Evolutionary conservation across 2,888 invertebrate genomes (phyloP), one percentile per base, ranked within the genome.

Genomic region (Augiades crinisus): DNA sequence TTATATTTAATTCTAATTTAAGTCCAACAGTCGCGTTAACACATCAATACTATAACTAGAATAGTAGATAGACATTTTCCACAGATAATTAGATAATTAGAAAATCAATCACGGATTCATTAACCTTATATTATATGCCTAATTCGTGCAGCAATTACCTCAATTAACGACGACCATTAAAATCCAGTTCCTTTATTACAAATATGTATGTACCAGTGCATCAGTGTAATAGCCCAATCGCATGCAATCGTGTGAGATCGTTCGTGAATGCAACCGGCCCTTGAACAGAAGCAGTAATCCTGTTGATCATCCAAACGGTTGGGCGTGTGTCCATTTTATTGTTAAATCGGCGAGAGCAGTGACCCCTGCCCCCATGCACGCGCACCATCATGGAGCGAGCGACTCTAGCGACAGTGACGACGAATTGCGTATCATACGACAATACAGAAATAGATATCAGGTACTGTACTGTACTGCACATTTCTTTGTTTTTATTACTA

Each of bases 391-490:
- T 12, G 13, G n/a, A n/a, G 6, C 19, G n/a, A 22, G 16, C 13
- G 30, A 33, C 7, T 33, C 60, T 10, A 66, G 62, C 17, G 64
- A 69, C 53, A 68, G 67, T 40, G 65, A 67, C 47, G 61, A 63
- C 17, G 65, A 65, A 53, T 8, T 58, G 19, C 59, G 59, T 33
- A 62, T 68, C 19, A 49, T 65, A 40, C 56, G 57, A 13, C 53
- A 61, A 22, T 64, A 55, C 47, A 62, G 59, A 55, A 60, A 58
- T 21, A 59, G 41, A 56, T 47, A 56, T 27, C 45, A 63, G 68
- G 67, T 67, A 68, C 2, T 37, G n/a, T n/a, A n/a, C n/a, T n/a
- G n/a, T n/a, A n/a, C n/a, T 45, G 47, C 24, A 16, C 12, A 16
- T 5, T 17, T 36, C 4, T n/a, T 17, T 36, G 5, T 17, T 5